Conservation (phyloP, 2,888 invertebrate genomes). For the Temnothorax rugatulus region DNA sequence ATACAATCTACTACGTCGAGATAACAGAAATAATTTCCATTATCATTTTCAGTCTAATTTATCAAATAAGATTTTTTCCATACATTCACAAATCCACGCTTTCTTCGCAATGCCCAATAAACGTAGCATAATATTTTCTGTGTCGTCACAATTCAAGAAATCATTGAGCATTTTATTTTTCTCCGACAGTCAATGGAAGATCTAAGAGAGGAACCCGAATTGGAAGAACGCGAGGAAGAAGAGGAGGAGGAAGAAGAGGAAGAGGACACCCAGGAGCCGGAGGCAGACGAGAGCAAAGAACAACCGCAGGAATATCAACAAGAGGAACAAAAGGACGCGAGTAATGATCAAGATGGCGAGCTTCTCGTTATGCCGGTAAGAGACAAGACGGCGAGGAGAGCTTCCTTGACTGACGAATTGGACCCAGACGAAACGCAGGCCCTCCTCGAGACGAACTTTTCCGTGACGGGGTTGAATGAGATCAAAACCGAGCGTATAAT, state of each 20-base stretch:
- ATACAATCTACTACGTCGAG: background rate
- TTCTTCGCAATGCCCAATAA: slow-evolving; percentile 38
- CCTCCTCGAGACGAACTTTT: slow-evolving; percentile 82
- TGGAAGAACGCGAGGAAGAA: slow-evolving; percentile 83
- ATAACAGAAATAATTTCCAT: background rate
- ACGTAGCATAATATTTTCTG: background rate
- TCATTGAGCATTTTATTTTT: slow-evolving; percentile 46
- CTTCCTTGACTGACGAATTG: slow-evolving; percentile 62
- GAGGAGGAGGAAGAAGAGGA: slow-evolving; percentile 83
- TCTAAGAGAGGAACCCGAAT: slow-evolving; percentile 84
- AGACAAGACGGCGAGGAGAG: slow-evolving; percentile 56
- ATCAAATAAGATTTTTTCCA: slow-evolving; percentile 7
- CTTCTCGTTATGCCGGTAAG: slow-evolving; percentile 78
- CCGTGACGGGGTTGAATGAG: slow-evolving; percentile 81
- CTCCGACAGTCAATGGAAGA: slow-evolving; percentile 84
- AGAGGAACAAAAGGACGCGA: slow-evolving; percentile 77
- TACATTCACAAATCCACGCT: slow-evolving; percentile 9
- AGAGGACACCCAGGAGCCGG: slow-evolving; percentile 74
- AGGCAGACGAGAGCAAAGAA: slow-evolving; percentile 71
- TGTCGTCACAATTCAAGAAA: background rate
- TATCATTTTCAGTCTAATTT: slow-evolving; percentile 7
- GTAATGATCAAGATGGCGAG: slow-evolving; percentile 69
- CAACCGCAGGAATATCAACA: slow-evolving; percentile 81
- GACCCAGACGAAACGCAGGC: slow-evolving; percentile 48
- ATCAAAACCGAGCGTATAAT: slow-evolving; percentile 78